phyloP scores from a whole-genome alignment of 2,888 invertebrate species.

The Nephrotoma flavescens region DNA sequence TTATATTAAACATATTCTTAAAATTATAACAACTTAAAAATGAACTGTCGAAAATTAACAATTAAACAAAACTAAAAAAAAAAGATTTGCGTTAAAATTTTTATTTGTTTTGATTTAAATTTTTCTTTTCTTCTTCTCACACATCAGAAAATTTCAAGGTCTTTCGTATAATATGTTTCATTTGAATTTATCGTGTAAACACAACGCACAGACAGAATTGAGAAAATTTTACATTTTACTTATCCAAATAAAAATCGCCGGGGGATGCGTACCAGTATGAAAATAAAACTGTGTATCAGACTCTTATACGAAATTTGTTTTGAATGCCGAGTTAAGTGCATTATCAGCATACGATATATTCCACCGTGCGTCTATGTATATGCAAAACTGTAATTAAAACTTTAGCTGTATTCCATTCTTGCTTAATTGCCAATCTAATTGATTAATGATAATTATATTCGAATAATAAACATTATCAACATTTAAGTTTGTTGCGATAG shows the following conservation, averaged over 20 bases:
- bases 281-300: too few relatives aligned
- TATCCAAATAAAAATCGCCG: neutral
- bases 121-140: neutral
- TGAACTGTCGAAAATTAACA: neutral
- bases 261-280: neutral
- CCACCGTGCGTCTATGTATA: too few relatives aligned
- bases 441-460: too few relatives aligned
- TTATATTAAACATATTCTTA: neutral
- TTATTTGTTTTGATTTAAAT: neutral
- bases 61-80: neutral
- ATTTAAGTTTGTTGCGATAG: too few relatives aligned
- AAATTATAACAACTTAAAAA: neutral
- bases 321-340: too few relatives aligned
- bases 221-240: neutral
- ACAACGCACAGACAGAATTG: neutral
- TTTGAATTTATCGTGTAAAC: neutral
- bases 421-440: too few relatives aligned
- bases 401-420: too few relatives aligned
- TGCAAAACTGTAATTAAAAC: too few relatives aligned
- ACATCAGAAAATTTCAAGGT: neutral
- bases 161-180: neutral
- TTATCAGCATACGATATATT: too few relatives aligned
- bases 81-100: neutral
- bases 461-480: too few relatives aligned
- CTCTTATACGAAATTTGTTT: too few relatives aligned